Percentiles rank a stretch among this genome's conserved stretches.
phyloP scores from a whole-genome alignment of 2,888 invertebrate genomes.

The Thera obeliscata region DNA sequence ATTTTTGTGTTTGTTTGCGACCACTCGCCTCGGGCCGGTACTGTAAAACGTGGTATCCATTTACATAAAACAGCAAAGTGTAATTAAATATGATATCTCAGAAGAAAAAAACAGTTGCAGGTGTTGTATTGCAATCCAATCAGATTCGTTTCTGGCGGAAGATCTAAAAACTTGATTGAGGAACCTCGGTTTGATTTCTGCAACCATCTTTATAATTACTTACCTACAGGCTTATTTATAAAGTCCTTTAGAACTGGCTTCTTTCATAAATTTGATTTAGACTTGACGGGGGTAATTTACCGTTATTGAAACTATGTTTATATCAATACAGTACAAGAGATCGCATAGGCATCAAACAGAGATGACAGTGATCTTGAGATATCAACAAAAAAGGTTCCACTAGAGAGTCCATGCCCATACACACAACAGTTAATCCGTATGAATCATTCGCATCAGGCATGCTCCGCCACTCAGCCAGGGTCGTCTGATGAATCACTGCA shows the following conservation, averaged over 20 bases:
- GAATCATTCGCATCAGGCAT: conserved; percentile 41
- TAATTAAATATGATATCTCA: conserved; percentile 1
- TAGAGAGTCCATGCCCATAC: conserved; percentile 24
- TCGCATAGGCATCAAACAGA: neutral
- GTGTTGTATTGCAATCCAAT: conserved; percentile 7
- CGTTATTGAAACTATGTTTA: too few relatives aligned
- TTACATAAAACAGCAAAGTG: neutral
- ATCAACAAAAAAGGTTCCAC: conserved; percentile 5
- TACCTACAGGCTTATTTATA: neutral
- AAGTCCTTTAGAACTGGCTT: neutral
- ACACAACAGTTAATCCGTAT: conserved; percentile 41
- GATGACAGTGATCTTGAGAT: neutral
- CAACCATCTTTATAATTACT: neutral
- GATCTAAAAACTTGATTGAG: neutral
- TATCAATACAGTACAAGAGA: neutral
- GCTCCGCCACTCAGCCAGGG: conserved; percentile 31
- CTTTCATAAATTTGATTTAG: neutral
- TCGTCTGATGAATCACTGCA: conserved; percentile 37
- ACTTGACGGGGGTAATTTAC: too few relatives aligned
- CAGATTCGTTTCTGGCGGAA: neutral
- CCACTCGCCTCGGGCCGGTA: neutral
- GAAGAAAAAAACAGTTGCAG: conserved; percentile 5
- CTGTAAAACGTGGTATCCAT: neutral
- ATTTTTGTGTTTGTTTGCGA: neutral
- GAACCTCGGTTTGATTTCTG: conserved; percentile 11